Conservation (phyloP, 2,888 invertebrate species). For the Melanostoma scalare region DNA sequence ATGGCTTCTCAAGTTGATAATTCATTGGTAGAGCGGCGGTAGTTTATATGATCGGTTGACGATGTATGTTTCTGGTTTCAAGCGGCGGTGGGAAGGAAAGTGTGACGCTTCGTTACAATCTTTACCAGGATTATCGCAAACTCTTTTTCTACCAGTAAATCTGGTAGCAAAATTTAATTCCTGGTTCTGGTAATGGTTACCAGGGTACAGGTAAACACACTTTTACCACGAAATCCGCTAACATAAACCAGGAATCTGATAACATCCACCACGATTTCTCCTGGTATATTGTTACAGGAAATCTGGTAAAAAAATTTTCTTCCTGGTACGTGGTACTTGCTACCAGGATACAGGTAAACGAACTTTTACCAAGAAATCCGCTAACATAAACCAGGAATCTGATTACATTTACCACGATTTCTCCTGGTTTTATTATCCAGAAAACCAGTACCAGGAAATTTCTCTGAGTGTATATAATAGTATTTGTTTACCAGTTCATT, state of each 20-base stretch:
- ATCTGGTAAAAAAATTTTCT: background rate
- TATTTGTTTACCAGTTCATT: constrained; percentile 62
- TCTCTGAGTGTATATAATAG: constrained; percentile 19
- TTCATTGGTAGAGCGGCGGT: too few relatives aligned
- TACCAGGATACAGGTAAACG: constrained; percentile 3
- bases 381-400: constrained; percentile 10
- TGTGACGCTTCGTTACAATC: too few relatives aligned
- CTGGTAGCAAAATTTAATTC: background rate
- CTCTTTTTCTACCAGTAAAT: too few relatives aligned
- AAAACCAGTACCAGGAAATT: too few relatives aligned
- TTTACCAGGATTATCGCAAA: too few relatives aligned
- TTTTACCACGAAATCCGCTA: background rate
- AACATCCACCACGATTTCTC: background rate
- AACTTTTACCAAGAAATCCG: constrained; percentile 6
- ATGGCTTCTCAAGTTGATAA: too few relatives aligned
- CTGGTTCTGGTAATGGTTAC: constrained; percentile 6
- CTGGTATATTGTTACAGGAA: background rate
- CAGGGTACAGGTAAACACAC: background rate
- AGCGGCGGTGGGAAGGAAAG: too few relatives aligned
- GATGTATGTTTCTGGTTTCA: too few relatives aligned
- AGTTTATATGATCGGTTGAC: too few relatives aligned
- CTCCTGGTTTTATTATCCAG: background rate
- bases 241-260: constrained; percentile 5
- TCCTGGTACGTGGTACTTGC: constrained; percentile 3
- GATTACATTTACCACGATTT: constrained; percentile 9